Conservation (phyloP, 2,797 vertebrate genomes). For the Rhabdomys pumilio region DNA sequence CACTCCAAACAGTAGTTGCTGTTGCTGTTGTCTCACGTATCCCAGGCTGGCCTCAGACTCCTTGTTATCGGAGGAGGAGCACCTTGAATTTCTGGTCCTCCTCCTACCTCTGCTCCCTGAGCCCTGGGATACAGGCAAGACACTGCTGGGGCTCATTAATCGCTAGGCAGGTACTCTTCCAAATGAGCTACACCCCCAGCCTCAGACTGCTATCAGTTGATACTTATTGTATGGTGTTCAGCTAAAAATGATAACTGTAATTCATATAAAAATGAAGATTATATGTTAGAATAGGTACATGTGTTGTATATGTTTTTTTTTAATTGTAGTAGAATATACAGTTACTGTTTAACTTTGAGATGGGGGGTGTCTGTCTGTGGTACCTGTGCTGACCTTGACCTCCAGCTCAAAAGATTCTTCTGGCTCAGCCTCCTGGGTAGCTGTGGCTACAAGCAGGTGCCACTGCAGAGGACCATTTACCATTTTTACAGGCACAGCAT, state of each 20-base stretch:
- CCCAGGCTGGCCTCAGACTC: neutral
- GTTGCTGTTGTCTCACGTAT: neutral
- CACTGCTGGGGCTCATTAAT: too few species aligned
- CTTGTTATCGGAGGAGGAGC: neutral
- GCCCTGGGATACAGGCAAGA: neutral
- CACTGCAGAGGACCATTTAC: neutral
- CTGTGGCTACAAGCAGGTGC: neutral
- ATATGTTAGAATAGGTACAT: neutral
- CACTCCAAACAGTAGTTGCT: neutral
- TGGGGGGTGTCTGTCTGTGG: neutral
- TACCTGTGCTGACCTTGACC: neutral
- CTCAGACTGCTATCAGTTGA: neutral
- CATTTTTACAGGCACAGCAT: neutral
- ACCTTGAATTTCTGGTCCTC: neutral
- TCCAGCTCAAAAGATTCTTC: neutral
- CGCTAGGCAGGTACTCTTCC: neutral
- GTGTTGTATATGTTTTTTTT: neutral
- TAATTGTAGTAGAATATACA: neutral
- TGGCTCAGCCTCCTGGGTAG: neutral
- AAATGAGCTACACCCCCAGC: neutral
- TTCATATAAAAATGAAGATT: neutral
- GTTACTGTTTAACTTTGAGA: neutral
- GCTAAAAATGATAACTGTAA: constrained; percentile 8
- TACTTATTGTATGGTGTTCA: neutral
- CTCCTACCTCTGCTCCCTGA: neutral